Base-by-base conservation (phyloP, 2,888 invertebrate species). In the Orchesellides sinensis region DNA sequence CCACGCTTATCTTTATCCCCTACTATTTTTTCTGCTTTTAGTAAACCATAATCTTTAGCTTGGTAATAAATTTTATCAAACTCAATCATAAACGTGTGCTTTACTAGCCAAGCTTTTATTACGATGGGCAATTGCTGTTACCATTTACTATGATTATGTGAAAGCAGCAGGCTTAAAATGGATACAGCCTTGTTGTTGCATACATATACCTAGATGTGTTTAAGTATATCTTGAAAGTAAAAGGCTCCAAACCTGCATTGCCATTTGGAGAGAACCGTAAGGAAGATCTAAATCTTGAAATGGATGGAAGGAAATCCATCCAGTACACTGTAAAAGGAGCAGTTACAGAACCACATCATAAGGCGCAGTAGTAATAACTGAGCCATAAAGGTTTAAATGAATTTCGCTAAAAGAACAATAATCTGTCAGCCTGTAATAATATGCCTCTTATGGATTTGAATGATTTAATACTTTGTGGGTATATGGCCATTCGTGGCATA, bases 51-150 rank as follows among this genome's bases (percentile, higher is more conserved):
- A 40, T 40, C 2, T 5, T 40, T 40, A 14, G 2, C n/a, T 8
- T n/a, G n/a, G n/a, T n/a, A n/a, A n/a, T n/a, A n/a, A n/a, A n/a
- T 74, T 63, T 73, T 63, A 63, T 74, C 73, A 47, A 29, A 25
- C 63, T 63, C 47, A 63, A 63, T 74, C 73, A 49, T 49, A 63
- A 74, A 47, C 19, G 0, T 23, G 65, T 40, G 17, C n/a, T 65
- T 40, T 56, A 32, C 23, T 35, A 45, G 29, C 8, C 8, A n/a
- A 23, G 5, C 35, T 54, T 25, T 70, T 56, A 35, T 56, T 19
- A 69, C 32, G 52, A 69, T 69, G 27, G 29, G 69, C 52, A 69
- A 69, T 69, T 29, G 21, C 21, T 45, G 23, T 19, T 49, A 68
- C 27, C 47, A 49, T 68, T 69, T 54, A 21, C 52, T 19, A 45